phyloP scores from a whole-genome alignment of 2,113 vertebrate species.

The Bubo scandiacus region DNA sequence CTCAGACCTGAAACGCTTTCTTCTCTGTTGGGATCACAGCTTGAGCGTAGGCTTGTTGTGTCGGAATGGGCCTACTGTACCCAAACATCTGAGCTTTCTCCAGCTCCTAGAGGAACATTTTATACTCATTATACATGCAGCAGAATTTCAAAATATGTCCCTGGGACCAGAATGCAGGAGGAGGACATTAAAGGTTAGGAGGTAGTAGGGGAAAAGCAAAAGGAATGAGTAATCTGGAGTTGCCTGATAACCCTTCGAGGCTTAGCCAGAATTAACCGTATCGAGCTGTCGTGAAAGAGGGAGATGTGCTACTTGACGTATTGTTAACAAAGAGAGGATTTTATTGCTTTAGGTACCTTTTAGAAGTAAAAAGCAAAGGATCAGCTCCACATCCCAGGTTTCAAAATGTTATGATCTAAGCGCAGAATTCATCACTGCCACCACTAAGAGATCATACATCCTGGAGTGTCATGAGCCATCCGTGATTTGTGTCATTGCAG shows the following conservation, averaged over 20 bases:
- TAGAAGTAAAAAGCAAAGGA: slow-evolving; percentile 56
- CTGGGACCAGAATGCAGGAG: slow-evolving; percentile 66
- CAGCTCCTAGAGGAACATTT: slow-evolving; percentile 74
- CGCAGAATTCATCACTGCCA: slow-evolving; percentile 66
- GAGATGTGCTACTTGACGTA: neutral
- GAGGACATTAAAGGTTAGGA: slow-evolving; percentile 66
- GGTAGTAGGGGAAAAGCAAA: slow-evolving; percentile 46
- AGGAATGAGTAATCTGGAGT: slow-evolving; percentile 51
- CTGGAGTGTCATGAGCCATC: slow-evolving; percentile 68
- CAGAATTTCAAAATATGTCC: slow-evolving; percentile 71
- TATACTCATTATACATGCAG: slow-evolving; percentile 76
- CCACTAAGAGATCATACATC: slow-evolving; percentile 64
- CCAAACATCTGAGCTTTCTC: slow-evolving; percentile 75
- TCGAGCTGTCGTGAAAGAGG: neutral
- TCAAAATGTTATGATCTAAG: slow-evolving; percentile 69
- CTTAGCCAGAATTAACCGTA: neutral
- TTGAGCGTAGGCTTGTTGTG: slow-evolving; percentile 77
- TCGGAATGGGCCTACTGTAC: slow-evolving; percentile 75
- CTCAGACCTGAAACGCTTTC: slow-evolving; percentile 69
- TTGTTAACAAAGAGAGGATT: slow-evolving; percentile 32
- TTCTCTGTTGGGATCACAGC: slow-evolving; percentile 74
- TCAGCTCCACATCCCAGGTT: slow-evolving; percentile 61
- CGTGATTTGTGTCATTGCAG: slow-evolving; percentile 74
- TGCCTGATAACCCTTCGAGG: slow-evolving; percentile 41
- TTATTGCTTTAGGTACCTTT: slow-evolving; percentile 58